A percentile compares a stretch with the other conserved stretches of the same genome.
phyloP scores from a whole-genome alignment of 1,140 invertebrate species.

The Phymastichus coffea region DNA sequence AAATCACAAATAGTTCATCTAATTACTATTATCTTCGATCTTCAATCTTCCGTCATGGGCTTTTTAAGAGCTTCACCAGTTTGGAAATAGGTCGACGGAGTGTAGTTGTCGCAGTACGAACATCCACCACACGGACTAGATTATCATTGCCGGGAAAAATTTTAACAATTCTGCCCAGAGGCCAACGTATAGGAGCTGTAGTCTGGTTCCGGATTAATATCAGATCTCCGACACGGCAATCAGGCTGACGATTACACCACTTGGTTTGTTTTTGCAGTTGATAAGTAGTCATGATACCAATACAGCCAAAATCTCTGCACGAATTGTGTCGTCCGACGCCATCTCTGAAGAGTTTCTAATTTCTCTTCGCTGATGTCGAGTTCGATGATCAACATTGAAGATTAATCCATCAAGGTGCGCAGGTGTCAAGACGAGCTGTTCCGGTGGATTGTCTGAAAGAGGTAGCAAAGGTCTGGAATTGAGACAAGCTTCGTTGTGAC shows the following conservation, averaged over 20 bases:
- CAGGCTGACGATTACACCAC: neutral
- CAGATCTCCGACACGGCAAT: neutral
- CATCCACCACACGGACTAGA: neutral
- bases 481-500: neutral
- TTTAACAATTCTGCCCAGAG: neutral
- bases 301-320: neutral
- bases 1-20: too few species aligned
- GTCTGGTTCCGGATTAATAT: neutral
- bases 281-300: neutral
- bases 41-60: too few species aligned
- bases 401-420: neutral
- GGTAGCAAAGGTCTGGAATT: neutral
- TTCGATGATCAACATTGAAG: neutral
- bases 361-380: neutral
- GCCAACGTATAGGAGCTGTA: neutral
- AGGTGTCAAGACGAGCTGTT: neutral
- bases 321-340: neutral
- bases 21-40: too few species aligned
- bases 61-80: neutral
- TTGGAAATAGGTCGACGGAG: neutral
- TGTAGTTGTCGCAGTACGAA: neutral
- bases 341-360: neutral
- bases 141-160: neutral
- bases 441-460: neutral
- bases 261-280: neutral